Base-by-base conservation (phyloP, 2,113 vertebrate genomes). In the Saguinus midas region DNA sequence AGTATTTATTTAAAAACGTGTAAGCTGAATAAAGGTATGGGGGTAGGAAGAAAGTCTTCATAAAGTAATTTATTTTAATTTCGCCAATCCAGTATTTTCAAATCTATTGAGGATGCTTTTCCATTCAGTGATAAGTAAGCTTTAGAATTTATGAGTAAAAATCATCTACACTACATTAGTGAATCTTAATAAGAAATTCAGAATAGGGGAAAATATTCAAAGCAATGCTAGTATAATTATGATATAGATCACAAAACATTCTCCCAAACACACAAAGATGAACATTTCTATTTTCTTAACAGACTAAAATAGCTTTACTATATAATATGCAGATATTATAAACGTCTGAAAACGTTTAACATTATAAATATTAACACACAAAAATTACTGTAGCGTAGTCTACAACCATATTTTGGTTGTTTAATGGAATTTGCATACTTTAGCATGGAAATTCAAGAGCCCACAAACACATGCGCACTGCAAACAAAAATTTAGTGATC, bases 291-390 rank as follows among this genome's bases (percentile, higher is more conserved):
- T 57, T 80, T 86, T 52, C 50, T 58, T 45, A 89, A 76, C 20
- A 14, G 35, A 94, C 81, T 76, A 76, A 92, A 92, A 73, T 1
- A 95, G 21, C 18, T 95, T 87, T 16, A 45, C 3, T 61, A 90
- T 37, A 64, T 48, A 86, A 83, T 1, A 40, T 14, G 48, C 48
- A 90, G 48, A 70, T 70, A 50, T 27, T 70, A 93, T 25, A 43
- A 90, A 91, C 6, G 90, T 92, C 40, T 87, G 8, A 94, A 98
- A 91, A 75, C 23, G 45, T 58, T 78, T 76, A 73, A 91, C 75
- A 27, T 73, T 70, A 90, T 6, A 85, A 96, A 91, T 92, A 82
- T 43, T 78, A 50, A 91, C 32, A 93, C 3, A 66, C n/a, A 87
- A 35, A 45, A 58, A 86, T 12, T 94, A 96, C 21, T 72, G 23